Evolutionary conservation across 2,797 vertebrate species (phyloP).

Genomic region (Enteromius fasciolatus): DNA sequence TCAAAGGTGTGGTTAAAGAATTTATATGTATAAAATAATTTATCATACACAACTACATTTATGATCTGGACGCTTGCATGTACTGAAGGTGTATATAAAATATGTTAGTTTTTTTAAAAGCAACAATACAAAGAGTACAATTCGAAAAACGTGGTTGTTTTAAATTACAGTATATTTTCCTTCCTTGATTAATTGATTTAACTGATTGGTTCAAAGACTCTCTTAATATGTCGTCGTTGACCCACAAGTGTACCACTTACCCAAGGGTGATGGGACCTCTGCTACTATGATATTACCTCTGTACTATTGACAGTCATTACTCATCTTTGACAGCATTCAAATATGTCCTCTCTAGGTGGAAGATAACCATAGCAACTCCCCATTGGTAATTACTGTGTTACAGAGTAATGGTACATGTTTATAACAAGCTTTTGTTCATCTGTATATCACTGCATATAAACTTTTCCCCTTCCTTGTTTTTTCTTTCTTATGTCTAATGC

Average conservation of each 20-base stretch:
- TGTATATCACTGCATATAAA: background rate
- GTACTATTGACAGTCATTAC: background rate
- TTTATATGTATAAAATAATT: background rate
- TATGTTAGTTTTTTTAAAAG: background rate
- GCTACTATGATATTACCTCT: no score
- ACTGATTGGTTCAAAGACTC: background rate
- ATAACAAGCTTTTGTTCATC: background rate
- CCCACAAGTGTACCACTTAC: background rate
- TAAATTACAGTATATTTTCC: no score
- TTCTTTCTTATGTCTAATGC: background rate
- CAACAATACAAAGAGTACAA: background rate
- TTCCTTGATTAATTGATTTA: no score
- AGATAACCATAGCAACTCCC: background rate
- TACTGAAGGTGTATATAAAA: background rate
- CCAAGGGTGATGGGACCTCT: background rate
- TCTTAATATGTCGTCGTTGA: background rate
- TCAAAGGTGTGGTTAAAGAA: background rate
- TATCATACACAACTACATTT: background rate
- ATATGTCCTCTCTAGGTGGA: background rate
- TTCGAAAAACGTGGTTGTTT: background rate
- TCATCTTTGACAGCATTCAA: conserved; percentile 20
- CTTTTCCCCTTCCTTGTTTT: background rate
- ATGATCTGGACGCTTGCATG: background rate
- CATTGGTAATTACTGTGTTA: no score
- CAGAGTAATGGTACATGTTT: background rate